phyloP scores from a whole-genome alignment of 2,797 vertebrate species.

The Nannoperca obscura region DNA sequence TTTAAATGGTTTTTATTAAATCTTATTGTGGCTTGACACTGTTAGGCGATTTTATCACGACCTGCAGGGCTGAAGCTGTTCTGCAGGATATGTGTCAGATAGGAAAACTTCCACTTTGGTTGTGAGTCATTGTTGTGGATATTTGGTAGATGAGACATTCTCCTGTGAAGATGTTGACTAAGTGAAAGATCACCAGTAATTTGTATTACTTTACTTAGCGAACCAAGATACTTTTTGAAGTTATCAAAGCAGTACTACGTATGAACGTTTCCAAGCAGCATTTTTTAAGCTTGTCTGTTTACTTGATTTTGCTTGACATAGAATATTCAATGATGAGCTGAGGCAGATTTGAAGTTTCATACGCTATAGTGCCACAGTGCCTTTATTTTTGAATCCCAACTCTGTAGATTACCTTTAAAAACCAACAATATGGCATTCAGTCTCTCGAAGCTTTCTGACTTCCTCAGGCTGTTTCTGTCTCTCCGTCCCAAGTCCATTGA shows the following conservation, averaged over 20 bases:
- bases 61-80: conserved; percentile 29
- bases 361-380: too few relatives aligned
- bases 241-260: too few relatives aligned
- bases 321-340: too few relatives aligned
- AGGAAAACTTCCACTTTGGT: conserved; percentile 26
- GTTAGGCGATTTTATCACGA: conserved; percentile 43
- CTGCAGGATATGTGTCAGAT: conserved; percentile 70
- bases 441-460: neutral
- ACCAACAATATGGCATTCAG: neutral
- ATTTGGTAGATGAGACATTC: conserved; percentile 29
- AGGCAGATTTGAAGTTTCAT: too few relatives aligned
- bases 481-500: neutral
- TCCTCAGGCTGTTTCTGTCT: neutral
- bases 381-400: too few relatives aligned
- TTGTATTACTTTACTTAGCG: too few relatives aligned
- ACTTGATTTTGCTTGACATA: too few relatives aligned
- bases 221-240: too few relatives aligned
- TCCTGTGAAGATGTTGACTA: conserved; percentile 54
- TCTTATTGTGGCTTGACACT: neutral
- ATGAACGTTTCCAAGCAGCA: too few relatives aligned
- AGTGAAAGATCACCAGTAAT: conserved; percentile 29
- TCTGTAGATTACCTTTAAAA: neutral
- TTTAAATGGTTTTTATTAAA: conserved; percentile 26
- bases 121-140: conserved; percentile 62
- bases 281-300: too few relatives aligned